Conservation (phyloP, 2,797 vertebrate species). For the Oreochromis mossambicus region DNA sequence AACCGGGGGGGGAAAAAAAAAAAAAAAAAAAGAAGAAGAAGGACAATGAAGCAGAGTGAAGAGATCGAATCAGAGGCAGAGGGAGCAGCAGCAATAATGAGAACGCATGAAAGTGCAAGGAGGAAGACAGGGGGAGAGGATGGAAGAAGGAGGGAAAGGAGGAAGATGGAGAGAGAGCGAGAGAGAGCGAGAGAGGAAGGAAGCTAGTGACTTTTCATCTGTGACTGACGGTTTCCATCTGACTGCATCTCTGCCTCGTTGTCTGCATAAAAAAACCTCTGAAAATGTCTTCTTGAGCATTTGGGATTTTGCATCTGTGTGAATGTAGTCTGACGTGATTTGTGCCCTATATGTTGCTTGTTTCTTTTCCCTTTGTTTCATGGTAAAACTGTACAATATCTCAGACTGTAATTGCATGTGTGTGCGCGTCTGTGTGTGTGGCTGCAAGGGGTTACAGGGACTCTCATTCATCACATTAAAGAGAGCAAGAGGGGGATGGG, state of each 20-base stretch:
- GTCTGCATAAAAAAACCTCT: conserved; percentile 56
- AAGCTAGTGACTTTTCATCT: conserved; percentile 69
- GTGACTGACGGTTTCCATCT: conserved; percentile 70
- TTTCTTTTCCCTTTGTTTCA: conserved; percentile 11
- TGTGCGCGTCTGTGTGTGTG: conserved; percentile 30
- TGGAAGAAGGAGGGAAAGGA: conserved; percentile 3
- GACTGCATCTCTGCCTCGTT: conserved; percentile 59
- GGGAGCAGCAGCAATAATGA: conserved; percentile 60
- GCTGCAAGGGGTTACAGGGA: conserved; percentile 49
- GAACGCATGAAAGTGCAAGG: conserved; percentile 57
- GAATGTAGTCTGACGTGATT: not conserved
- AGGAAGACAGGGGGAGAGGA: conserved; percentile 16
- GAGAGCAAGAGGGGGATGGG: conserved; percentile 54
- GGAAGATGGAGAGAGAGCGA: not conserved
- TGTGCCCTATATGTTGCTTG: not conserved
- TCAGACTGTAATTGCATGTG: conserved; percentile 7
- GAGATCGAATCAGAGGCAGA: conserved; percentile 59
- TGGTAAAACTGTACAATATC: not conserved
- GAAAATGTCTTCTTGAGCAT: conserved; percentile 43
- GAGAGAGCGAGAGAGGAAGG: conserved; percentile 6
- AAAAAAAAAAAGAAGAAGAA: conserved; percentile 3
- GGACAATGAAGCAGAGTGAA: conserved; percentile 53
- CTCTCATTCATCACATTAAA: conserved; percentile 70
- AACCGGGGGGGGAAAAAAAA: conserved; percentile 3
- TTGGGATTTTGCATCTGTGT: conserved; percentile 28